Conservation (phyloP, 2,797 vertebrate genomes). For the Pipistrellus kuhlii region DNA sequence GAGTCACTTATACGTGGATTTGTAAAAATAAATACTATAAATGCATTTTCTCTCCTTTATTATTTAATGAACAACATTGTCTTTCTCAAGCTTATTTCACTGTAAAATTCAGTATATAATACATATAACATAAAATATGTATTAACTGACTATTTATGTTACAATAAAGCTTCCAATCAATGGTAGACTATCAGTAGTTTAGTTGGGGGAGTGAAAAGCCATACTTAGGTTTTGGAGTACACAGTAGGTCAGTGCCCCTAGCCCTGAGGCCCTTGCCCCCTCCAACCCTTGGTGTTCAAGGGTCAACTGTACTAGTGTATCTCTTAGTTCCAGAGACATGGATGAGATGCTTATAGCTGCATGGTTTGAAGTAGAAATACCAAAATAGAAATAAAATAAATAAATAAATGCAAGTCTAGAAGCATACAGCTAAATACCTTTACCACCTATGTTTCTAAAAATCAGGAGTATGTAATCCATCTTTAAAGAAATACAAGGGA, state of each 20-base stretch:
- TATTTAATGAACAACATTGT: neutral
- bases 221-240: neutral
- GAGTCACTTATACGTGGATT: rapidly evolving
- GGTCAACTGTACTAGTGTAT: neutral
- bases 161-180: neutral
- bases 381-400: neutral
- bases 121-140: neutral
- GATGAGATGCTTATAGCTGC: neutral
- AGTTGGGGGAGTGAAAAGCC: neutral
- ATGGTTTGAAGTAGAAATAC: neutral
- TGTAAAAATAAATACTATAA: neutral
- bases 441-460: neutral
- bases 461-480: neutral
- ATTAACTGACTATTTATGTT: neutral
- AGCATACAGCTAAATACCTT: neutral
- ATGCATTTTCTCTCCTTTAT: neutral
- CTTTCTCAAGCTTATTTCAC: neutral
- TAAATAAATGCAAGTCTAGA: neutral
- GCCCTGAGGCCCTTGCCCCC: neutral
- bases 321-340: neutral
- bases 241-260: neutral
- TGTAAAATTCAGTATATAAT: neutral
- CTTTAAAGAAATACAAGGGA: neutral
- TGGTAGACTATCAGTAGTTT: neutral
- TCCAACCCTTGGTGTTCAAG: neutral